A percentile compares a stretch with the other conserved stretches of the same genome.
Conservation (phyloP, 2,113 vertebrate species). For the Cheirogaleus medius region DNA sequence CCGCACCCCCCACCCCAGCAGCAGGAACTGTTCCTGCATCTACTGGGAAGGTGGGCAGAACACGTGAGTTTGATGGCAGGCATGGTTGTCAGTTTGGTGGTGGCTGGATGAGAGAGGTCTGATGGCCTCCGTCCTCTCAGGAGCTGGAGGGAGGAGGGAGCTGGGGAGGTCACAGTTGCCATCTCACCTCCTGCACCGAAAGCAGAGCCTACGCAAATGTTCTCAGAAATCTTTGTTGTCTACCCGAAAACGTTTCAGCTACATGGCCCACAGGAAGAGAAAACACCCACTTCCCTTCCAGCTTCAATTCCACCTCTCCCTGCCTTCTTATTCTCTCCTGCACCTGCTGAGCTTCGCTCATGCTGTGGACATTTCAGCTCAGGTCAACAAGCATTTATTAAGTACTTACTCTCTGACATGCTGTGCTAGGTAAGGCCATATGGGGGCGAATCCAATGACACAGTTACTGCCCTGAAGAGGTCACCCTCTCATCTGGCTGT, state of each 20-base stretch:
- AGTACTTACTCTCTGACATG: background rate
- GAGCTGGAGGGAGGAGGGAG: background rate
- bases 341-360: background rate
- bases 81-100: background rate
- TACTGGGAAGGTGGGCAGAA: background rate
- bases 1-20: background rate
- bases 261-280: background rate
- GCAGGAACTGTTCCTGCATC: background rate
- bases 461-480: background rate
- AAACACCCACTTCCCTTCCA: background rate
- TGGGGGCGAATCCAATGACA: background rate
- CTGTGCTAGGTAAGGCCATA: background rate
- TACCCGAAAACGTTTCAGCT: background rate
- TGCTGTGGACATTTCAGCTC: background rate
- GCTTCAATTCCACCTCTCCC: background rate
- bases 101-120: background rate
- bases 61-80: background rate
- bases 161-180: background rate
- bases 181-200: background rate
- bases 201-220: background rate
- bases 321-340: background rate
- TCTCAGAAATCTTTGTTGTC: background rate
- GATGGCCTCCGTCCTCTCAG: background rate
- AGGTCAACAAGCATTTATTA: background rate
- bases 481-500: background rate